phyloP scores from a whole-genome alignment of 2,113 vertebrate genomes.

The Petromus typicus region DNA sequence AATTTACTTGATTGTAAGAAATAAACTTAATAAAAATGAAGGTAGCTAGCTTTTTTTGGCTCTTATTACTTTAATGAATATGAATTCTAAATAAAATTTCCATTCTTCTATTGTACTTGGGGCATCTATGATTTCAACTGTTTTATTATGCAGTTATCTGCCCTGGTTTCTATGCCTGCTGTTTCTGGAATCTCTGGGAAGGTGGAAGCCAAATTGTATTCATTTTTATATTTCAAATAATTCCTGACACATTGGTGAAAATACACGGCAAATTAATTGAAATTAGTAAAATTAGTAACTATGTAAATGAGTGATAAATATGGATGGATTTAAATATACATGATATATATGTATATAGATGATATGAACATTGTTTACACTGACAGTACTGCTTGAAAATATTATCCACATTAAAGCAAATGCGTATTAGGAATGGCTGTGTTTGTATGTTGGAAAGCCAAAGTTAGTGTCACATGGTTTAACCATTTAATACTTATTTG shows the following conservation, averaged over 20 bases:
- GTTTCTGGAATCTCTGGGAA: background rate
- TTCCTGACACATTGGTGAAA: background rate
- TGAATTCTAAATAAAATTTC: background rate
- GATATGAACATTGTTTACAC: constrained; percentile 35
- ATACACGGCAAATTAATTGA: background rate
- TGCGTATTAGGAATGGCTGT: background rate
- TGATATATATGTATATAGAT: background rate
- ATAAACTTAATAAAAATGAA: constrained; percentile 3
- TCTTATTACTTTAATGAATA: background rate
- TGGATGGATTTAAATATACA: background rate
- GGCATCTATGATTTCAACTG: background rate
- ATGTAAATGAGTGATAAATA: background rate
- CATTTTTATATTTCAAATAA: background rate
- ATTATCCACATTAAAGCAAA: background rate
- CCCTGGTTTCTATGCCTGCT: background rate
- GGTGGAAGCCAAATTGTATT: background rate
- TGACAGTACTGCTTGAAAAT: constrained; percentile 23
- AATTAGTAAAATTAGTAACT: background rate
- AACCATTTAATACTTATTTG: background rate
- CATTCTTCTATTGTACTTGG: background rate
- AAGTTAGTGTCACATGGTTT: background rate
- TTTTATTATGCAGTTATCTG: background rate
- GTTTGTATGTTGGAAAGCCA: background rate
- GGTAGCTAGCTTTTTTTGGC: background rate
- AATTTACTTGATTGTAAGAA: constrained; percentile 6